Base-by-base conservation (phyloP, 2,888 invertebrate genomes). In the Odiellus spinosus region DNA sequence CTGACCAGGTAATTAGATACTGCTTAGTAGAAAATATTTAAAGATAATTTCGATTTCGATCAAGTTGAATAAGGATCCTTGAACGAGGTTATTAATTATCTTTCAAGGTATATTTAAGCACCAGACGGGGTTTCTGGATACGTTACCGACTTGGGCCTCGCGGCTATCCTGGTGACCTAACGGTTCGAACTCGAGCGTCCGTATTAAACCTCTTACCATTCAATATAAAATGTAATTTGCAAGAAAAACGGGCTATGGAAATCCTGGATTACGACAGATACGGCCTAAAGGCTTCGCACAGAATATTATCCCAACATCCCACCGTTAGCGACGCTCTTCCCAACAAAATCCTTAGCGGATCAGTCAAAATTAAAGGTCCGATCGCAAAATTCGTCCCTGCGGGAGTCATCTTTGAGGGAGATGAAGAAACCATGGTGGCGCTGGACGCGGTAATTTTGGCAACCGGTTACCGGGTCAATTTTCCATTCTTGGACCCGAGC, bases 121-220 rank as follows among this genome's bases (percentile, higher is more conserved):
- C 68, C 2, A 59, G 69, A 1, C 57, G 67, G 14, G 70, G 70
- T 5, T 65, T 67, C 11, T 70, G 70, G 70, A 60, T 71, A 3
- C 61, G 68, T 41, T 63, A 66, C 44, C 59, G 68, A 14, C 61
- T 67, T 42, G 63, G 63, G 26, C 61, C 66, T 43, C 60, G 60
- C 55, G 67, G 67, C 14, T 53, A 64, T 33, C 67, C 67, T 1
- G 60, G 60, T 3, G 66, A 66, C 21, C 35, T 46, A 32, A 49
- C 44, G 17, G 48, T 55, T 39, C 43, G 57, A 14, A 45, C 45
- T 8, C 18, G 50, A 2, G 50, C 49, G 12, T 15, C 49, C 8
- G 15, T 55, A 14, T 47, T 48, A n/a, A n/a, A 12, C 11, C 11
- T 42, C n/a, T 17, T 53, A 12, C 57, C 57, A 2, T 57, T 52